Evolutionary conservation across 2,888 invertebrate species (phyloP).

Genomic region (Synergus itoensis): DNA sequence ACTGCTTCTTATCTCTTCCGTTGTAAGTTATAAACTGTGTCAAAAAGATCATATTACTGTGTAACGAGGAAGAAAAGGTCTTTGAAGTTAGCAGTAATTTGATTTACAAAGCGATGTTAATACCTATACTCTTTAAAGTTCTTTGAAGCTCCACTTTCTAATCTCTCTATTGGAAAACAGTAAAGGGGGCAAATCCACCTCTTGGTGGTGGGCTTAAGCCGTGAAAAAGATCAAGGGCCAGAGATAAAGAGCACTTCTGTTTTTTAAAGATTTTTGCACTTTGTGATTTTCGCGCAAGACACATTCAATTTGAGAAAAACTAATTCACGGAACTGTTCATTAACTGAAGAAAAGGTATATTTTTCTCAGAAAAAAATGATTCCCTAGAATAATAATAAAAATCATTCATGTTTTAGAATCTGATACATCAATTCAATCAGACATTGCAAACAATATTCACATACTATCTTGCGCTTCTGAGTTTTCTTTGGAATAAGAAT

Average conservation of each 20-base stretch:
- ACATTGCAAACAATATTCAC: neutral
- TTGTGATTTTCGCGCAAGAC: slow-evolving; percentile 1
- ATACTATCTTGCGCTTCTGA: neutral
- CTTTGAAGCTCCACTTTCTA: slow-evolving; percentile 8
- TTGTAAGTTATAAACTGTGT: neutral
- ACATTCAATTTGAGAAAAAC: slow-evolving; percentile 5
- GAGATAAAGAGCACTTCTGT: slow-evolving; percentile 24
- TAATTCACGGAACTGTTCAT: neutral
- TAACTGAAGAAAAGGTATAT: too few relatives aligned
- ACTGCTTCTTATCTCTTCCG: neutral
- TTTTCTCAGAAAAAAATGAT: neutral
- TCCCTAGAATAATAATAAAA: neutral
- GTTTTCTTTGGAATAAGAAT: neutral
- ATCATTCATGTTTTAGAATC: neutral
- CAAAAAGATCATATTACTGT: neutral
- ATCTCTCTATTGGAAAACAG: slow-evolving; percentile 9
- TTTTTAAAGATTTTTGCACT: neutral
- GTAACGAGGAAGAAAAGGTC: neutral
- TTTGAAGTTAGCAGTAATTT: slow-evolving; percentile 1
- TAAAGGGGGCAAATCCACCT: slow-evolving; percentile 17
- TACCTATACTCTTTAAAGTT: neutral
- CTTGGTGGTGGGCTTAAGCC: slow-evolving; percentile 1
- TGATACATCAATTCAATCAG: neutral
- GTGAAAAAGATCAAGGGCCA: slow-evolving; percentile 11
- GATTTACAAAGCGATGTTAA: neutral